phyloP scores from a whole-genome alignment of 2,888 invertebrate species.

The Amphipoea lucens region DNA sequence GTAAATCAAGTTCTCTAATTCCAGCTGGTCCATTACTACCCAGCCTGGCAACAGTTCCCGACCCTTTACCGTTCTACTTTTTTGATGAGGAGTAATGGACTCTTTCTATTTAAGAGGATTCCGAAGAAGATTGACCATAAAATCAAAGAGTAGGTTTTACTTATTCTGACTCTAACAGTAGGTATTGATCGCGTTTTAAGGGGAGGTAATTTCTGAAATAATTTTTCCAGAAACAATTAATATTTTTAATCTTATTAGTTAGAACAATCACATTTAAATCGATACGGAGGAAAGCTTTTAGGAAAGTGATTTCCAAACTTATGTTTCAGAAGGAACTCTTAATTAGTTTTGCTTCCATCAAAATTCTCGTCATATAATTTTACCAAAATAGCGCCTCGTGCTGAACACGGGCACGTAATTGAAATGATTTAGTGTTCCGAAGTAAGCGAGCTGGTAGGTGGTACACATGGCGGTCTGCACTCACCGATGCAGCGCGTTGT shows the following conservation, averaged over 20 bases:
- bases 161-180: not conserved
- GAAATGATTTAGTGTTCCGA: slow-evolving; percentile 56
- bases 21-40: slow-evolving; percentile 29
- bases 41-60: not conserved
- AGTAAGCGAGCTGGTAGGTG: slow-evolving; percentile 57
- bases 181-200: not conserved
- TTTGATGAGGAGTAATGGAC: slow-evolving; percentile 42
- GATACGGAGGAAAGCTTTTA: slow-evolving; percentile 16
- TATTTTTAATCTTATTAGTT: slow-evolving; percentile 13
- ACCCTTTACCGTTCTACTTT: slow-evolving; percentile 39
- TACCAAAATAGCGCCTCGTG: slow-evolving; percentile 24
- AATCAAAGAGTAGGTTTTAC: slow-evolving; percentile 7
- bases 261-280: slow-evolving; percentile 23
- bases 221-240: not conserved
- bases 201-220: not conserved
- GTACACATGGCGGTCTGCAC: slow-evolving; percentile 70
- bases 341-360: slow-evolving; percentile 41
- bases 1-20: slow-evolving; percentile 49
- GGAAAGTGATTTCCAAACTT: slow-evolving; percentile 43
- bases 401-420: slow-evolving; percentile 38
- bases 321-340: slow-evolving; percentile 29
- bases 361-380: slow-evolving; percentile 33
- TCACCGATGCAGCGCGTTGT: slow-evolving; percentile 71
- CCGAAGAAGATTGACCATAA: slow-evolving; percentile 15
- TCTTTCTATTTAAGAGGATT: slow-evolving; percentile 12